Conservation (phyloP, 2,797 vertebrate genomes). For the Pagetopsis macropterus region DNA sequence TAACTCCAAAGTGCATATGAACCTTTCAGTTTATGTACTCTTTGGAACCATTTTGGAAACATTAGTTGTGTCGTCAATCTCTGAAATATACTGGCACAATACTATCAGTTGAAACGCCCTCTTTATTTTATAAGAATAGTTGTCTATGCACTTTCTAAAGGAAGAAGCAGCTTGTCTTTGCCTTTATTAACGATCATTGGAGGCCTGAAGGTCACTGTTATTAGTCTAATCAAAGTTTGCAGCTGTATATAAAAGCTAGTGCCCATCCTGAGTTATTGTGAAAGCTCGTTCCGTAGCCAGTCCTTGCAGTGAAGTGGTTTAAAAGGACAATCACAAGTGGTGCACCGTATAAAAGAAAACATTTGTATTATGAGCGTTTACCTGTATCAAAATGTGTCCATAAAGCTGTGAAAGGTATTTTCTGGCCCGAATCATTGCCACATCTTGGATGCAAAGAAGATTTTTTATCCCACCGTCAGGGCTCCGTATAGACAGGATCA, state of each 20-base stretch:
- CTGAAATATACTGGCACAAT: neutral
- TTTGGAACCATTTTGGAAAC: neutral
- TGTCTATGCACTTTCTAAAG: neutral
- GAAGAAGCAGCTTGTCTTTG: constrained; percentile 7
- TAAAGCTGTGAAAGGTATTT: constrained; percentile 30
- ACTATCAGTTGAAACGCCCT: neutral
- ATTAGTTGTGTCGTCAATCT: neutral
- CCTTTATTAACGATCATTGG: neutral
- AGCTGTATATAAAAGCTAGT: neutral
- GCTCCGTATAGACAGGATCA: constrained; percentile 47
- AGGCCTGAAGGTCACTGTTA: constrained; percentile 3
- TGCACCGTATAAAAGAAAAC: neutral
- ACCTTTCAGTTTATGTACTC: neutral
- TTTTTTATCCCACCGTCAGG: constrained; percentile 50
- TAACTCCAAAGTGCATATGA: neutral
- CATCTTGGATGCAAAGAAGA: constrained; percentile 42
- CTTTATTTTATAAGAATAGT: neutral
- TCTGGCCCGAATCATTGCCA: constrained; percentile 32
- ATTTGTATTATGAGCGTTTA: constrained; percentile 23
- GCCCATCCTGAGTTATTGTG: neutral
- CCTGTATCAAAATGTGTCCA: constrained; percentile 45
- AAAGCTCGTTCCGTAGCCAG: neutral
- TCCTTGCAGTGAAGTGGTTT: neutral
- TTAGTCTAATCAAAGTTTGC: constrained; percentile 12
- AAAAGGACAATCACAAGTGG: neutral